A percentile compares a stretch with the other conserved stretches of the same genome.
Conservation (phyloP, 1,140 invertebrate species). For the Schmidtea mediterranea region DNA sequence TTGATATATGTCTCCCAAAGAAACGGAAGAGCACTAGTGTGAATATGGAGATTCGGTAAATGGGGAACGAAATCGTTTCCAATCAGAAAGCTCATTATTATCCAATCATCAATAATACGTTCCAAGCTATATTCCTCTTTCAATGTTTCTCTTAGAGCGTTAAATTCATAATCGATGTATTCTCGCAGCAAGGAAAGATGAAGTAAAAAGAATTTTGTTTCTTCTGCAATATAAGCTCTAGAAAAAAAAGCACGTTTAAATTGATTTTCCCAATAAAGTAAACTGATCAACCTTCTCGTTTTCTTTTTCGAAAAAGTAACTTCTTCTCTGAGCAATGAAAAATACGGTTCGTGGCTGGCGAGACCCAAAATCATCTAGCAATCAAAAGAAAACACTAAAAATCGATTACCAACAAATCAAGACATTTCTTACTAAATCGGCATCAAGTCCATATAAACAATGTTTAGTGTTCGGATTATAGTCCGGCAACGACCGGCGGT, state of each 20-base stretch:
- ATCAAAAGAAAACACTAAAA: not conserved
- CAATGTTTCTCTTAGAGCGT: conserved; percentile 21
- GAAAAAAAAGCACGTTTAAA: not conserved
- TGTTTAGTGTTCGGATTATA: conserved; percentile 66
- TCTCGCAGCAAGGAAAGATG: conserved; percentile 67
- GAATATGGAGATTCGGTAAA: conserved; percentile 69
- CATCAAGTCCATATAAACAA: conserved; percentile 77
- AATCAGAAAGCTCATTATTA: conserved; percentile 74
- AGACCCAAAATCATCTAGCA: conserved; percentile 55
- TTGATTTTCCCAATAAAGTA: not conserved
- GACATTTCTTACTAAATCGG: conserved; percentile 39
- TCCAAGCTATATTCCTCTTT: conserved; percentile 53
- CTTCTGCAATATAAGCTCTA: not conserved
- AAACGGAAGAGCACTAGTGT: conserved; percentile 51
- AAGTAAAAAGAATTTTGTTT: conserved; percentile 45
- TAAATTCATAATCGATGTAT: conserved; percentile 72
- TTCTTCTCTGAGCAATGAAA: conserved; percentile 65
- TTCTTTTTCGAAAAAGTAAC: conserved; percentile 23
- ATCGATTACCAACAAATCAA: not conserved
- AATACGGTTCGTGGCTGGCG: conserved; percentile 73
- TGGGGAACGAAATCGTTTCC: conserved; percentile 92
- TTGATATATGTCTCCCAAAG: conserved; percentile 63
- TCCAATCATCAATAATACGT: conserved; percentile 44
- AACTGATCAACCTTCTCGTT: no score
- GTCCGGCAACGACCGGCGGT: conserved; percentile 45